Evolutionary conservation across 2,797 vertebrate genomes (phyloP), one percentile per base, ranked within the genome.

Genomic region (Enteromius trimaculatus): DNA sequence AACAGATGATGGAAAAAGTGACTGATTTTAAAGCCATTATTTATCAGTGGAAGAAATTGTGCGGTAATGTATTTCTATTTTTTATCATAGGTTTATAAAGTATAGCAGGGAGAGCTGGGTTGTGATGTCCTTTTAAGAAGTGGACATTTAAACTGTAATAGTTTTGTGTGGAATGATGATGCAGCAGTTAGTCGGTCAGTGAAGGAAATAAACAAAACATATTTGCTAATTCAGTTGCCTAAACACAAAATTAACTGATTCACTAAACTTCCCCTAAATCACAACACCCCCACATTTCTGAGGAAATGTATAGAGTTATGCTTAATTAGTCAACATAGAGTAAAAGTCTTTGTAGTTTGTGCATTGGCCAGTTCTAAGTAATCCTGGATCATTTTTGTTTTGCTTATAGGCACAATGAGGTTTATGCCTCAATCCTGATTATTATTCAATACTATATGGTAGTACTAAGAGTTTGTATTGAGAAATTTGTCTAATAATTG

Each of bases 1-100:
- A 60, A 86, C 87, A 82, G 77, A 68, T 81, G 81, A 87, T 87
- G 86, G 86, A 88, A 89, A 87, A 84, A 80, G 69, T 74, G 68
- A 86, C 65, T 6, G 53, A 74, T 69, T 79, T 44, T 53, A 84
- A 78, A 78, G 1, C 47, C 44, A 70, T 47, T 65, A 70, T 69
- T 84, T 80, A 80, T 83, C 71, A 80, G 80, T 85, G 80, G 85
- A 84, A 80, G 86, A 64, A 81, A 84, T 72, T 66, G 19, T 79
- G 62, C 16, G 13, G 42, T 11, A 64, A 51, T 62, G 13, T 29
- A 62, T 62, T 55, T 51, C 70, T 51, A 29, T 16, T 62, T 8
- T 19, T 17, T 19, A 31, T 31, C 17, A 72, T 51, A 31, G 26
- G 47, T 21, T 21, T 29, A 26, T 62, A 7, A 37, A 37, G 6